phyloP scores from a whole-genome alignment of 2,113 vertebrate species.

The Periophthalmodon schlosseri region DNA sequence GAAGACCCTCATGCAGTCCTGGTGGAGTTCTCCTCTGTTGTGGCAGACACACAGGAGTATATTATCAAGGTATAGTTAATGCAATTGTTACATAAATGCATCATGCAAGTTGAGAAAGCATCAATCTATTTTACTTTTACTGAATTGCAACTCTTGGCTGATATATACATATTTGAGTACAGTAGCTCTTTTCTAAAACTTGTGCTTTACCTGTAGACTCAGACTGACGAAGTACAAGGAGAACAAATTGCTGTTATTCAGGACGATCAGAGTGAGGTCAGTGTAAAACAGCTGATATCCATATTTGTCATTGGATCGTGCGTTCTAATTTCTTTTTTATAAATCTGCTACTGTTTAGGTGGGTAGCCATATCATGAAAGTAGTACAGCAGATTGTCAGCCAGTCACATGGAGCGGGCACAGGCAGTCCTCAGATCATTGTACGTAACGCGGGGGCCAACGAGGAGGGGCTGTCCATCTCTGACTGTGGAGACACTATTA shows the following conservation, averaged over 20 bases:
- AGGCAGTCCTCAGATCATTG: slow-evolving; percentile 90
- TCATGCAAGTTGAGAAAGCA: no score
- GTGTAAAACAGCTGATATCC: slow-evolving; percentile 9
- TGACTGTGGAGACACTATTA: slow-evolving; percentile 89
- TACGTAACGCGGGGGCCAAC: slow-evolving; percentile 84
- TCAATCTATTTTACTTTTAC: no score
- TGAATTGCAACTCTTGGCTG: no score
- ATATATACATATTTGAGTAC: no score
- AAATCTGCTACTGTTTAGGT: slow-evolving; percentile 73
- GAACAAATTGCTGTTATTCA: slow-evolving; percentile 71
- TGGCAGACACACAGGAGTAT: slow-evolving; percentile 97
- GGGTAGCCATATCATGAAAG: slow-evolving; percentile 94
- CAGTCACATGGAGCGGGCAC: slow-evolving; percentile 77
- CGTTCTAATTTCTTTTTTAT: neutral
- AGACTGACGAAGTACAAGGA: slow-evolving; percentile 58
- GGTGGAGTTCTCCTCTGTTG: slow-evolving; percentile 96
- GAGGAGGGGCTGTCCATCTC: slow-evolving; percentile 77
- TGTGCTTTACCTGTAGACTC: slow-evolving; percentile 47
- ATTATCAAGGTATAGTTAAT: slow-evolving; percentile 87
- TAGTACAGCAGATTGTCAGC: slow-evolving; percentile 93
- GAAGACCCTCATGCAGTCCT: slow-evolving; percentile 92
- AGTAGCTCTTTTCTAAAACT: neutral
- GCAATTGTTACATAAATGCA: no score
- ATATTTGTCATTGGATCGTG: neutral
- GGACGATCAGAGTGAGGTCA: slow-evolving; percentile 72